Evolutionary conservation across 2,888 invertebrate species (phyloP), one percentile per base, ranked within the genome.

Genomic region (Andrena hattorfiana): DNA sequence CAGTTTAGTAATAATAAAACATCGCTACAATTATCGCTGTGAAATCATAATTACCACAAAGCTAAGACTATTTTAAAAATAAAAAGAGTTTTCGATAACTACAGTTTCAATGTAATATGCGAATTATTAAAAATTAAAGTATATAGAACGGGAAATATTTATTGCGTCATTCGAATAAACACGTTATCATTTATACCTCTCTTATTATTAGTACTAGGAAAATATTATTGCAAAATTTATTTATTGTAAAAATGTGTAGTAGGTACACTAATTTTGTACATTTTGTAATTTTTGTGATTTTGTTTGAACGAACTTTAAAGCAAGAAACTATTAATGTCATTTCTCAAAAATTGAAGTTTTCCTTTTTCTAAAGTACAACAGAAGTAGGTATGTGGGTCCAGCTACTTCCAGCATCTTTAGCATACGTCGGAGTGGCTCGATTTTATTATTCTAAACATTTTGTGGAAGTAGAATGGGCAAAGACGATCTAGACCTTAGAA

Each of bases 381-480:
- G 6, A 23, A n/a, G 42, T 42, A 51, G 48, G 32, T 20, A 20
- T 32, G 2, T 8, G 3, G 10, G 4, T 56, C 10, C 23, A 42
- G 62, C 20, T 66, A 35, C 42, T 66, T 49, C 23, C 23, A 26
- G 10, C 23, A 28, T 49, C 54, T 7, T 74, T 81, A 74, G 73
- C 32, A 66, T 69, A 71, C 54, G 71, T 84, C 76, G 84, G 76
- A 71, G 66, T 62, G 62, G 64, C 13, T 54, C 86, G 80, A 76
- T 83, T 76, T 88, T 87, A 85, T 84, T 88, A 87, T 88, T 87
- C 88, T 75, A 81, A 87, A 81, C 85, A 83, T 71, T 66, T 59
- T 66, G 49, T 51, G 62, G 62, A 54, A 32, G 60, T 54, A 42
- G 66, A 64, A 72, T 6, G 77, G 56, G 63, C 59, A 72, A 51